Percentiles rank a stretch among this genome's conserved stretches.
Evolutionary conservation across 2,888 invertebrate species (phyloP).

Genomic region (Thyatira batis): DNA sequence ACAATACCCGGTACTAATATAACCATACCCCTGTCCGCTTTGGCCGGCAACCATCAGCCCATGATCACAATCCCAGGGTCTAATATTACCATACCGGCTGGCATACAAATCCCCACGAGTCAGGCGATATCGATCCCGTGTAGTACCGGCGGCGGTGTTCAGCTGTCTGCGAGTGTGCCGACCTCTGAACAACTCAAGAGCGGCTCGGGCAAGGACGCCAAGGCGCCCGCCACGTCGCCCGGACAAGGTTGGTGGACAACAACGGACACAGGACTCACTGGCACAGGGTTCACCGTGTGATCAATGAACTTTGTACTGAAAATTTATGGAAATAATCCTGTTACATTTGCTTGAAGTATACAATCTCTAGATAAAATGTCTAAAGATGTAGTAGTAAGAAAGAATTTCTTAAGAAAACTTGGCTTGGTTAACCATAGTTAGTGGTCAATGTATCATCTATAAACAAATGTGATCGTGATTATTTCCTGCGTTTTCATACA

Average conservation of each 20-base stretch:
- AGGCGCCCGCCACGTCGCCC: slow-evolving; percentile 73
- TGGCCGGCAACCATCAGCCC: slow-evolving; percentile 73
- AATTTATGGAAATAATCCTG: too few species aligned
- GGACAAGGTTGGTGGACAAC: neutral
- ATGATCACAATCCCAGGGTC: slow-evolving; percentile 82
- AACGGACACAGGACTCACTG: neutral
- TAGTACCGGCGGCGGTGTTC: slow-evolving; percentile 42
- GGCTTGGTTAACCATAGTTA: too few species aligned
- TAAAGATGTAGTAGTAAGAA: too few species aligned
- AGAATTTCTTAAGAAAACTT: too few species aligned
- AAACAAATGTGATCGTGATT: too few species aligned
- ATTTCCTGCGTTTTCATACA: slow-evolving; percentile 13
- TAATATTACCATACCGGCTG: slow-evolving; percentile 72
- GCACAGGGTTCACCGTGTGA: neutral
- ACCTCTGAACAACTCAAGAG: slow-evolving; percentile 34
- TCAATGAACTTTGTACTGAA: neutral
- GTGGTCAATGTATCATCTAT: too few species aligned
- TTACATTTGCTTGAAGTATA: too few species aligned
- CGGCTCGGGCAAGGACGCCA: slow-evolving; percentile 38
- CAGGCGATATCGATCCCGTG: slow-evolving; percentile 57
- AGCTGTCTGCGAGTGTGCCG: slow-evolving; percentile 40
- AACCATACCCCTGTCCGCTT: slow-evolving; percentile 79
- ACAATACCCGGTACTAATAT: slow-evolving; percentile 85
- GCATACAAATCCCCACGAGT: slow-evolving; percentile 46
- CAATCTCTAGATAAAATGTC: too few species aligned